Conservation (phyloP, 2,113 vertebrate genomes). For the Cryptomyrus ogoouensis region DNA sequence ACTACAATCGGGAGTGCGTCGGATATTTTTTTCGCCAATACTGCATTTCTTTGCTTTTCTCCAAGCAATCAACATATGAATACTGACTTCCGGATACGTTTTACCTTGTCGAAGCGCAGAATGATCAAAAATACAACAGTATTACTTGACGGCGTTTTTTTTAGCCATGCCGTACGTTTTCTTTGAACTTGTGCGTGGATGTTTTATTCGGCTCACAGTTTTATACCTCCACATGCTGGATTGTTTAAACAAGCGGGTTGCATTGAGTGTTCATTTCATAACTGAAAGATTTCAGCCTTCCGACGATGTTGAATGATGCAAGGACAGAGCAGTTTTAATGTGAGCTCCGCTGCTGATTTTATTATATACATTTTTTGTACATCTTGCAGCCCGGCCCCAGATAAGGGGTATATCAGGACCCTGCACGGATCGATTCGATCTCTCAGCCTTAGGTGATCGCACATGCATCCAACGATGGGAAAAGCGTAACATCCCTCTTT, state of each 20-base stretch:
- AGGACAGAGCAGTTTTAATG: slow-evolving; percentile 9
- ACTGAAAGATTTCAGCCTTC: background rate
- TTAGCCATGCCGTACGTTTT: background rate
- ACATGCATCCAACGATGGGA: slow-evolving; percentile 21
- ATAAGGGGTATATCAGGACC: slow-evolving; percentile 1
- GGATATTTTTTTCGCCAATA: background rate
- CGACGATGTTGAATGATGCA: slow-evolving; percentile 10
- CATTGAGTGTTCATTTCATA: background rate
- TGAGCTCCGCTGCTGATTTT: background rate
- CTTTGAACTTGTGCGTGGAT: background rate
- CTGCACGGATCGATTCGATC: slow-evolving; percentile 5
- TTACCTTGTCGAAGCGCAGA: background rate
- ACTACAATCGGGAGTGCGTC: background rate
- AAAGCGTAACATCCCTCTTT: slow-evolving; percentile 43
- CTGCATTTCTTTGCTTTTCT: background rate
- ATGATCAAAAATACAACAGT: background rate
- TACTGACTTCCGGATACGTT: background rate
- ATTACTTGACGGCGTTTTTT: background rate
- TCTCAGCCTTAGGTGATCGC: background rate
- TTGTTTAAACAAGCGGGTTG: background rate
- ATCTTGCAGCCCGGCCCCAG: background rate
- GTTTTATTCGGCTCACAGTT: background rate
- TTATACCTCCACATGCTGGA: background rate
- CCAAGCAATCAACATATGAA: background rate
- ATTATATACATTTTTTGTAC: background rate